Conservation (phyloP, 2,113 vertebrate species). For the Dunckerocampus dactyliophorus region DNA sequence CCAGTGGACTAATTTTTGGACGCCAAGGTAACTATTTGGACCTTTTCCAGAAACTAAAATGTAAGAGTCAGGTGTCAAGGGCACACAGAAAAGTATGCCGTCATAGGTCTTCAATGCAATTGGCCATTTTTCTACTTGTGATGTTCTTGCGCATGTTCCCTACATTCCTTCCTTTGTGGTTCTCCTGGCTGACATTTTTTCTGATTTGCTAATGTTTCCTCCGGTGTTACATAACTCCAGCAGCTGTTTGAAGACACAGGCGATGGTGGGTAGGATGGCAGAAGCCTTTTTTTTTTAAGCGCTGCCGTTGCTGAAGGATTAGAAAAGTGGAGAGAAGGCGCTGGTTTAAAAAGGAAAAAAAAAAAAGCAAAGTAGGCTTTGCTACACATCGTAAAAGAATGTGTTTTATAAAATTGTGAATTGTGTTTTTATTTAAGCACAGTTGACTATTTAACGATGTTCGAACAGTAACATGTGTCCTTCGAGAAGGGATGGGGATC, state of each 20-base stretch:
- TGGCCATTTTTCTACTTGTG: background rate
- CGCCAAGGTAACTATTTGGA: background rate
- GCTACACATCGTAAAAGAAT: too few species aligned
- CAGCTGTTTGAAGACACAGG: constrained; percentile 56
- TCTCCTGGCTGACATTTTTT: constrained; percentile 24
- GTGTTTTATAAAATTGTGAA: too few species aligned
- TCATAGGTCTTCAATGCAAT: background rate
- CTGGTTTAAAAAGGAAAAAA: background rate
- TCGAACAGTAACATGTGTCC: too few species aligned
- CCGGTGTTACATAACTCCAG: constrained; percentile 57
- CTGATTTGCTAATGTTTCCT: constrained; percentile 24
- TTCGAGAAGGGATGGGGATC: too few species aligned
- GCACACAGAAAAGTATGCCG: background rate
- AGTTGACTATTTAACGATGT: too few species aligned
- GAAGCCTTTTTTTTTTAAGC: constrained; percentile 52
- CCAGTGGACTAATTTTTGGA: background rate
- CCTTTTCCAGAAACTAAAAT: background rate
- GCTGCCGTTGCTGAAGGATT: constrained; percentile 35
- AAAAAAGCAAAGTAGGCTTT: too few species aligned
- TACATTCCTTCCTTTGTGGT: constrained; percentile 16
- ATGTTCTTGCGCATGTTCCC: background rate
- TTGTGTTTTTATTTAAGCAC: too few species aligned
- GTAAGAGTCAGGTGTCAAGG: background rate
- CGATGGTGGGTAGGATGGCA: constrained; percentile 13
- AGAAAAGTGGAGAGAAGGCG: constrained; percentile 13